Conservation (phyloP, 1,140 invertebrate genomes). For the Gryon sp. region DNA sequence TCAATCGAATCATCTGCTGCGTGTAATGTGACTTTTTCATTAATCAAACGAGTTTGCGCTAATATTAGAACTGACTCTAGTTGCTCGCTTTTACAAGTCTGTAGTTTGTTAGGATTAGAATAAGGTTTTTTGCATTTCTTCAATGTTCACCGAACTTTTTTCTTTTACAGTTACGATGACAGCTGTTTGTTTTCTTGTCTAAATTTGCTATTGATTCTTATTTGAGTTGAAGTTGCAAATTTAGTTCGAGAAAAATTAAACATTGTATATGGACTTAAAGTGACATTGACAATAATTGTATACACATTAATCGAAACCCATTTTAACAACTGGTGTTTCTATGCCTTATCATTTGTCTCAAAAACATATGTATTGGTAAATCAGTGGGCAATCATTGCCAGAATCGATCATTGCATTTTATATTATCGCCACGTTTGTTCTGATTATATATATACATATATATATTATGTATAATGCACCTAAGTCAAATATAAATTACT, state of each 20-base stretch:
- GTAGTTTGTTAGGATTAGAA: slow-evolving; percentile 74
- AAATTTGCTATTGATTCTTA: slow-evolving; percentile 10
- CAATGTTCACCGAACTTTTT: slow-evolving; percentile 47
- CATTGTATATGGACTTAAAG: not conserved
- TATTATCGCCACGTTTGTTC: slow-evolving; percentile 38
- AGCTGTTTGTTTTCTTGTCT: not conserved
- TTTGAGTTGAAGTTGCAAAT: not conserved
- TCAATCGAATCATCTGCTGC: slow-evolving; percentile 66
- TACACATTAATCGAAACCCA: slow-evolving; percentile 18
- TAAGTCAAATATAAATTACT: slow-evolving; percentile 27
- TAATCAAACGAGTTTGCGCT: slow-evolving; percentile 75
- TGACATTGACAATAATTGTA: slow-evolving; percentile 1
- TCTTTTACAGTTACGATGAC: slow-evolving; percentile 21
- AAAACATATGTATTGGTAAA: slow-evolving; percentile 21
- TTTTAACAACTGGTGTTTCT: slow-evolving; percentile 11
- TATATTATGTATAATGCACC: slow-evolving; percentile 20
- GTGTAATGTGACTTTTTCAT: slow-evolving; percentile 72
- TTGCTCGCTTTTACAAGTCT: slow-evolving; percentile 75
- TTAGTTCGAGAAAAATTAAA: not conserved
- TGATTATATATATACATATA: slow-evolving; percentile 2
- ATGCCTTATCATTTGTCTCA: slow-evolving; percentile 22
- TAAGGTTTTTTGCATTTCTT: slow-evolving; percentile 65
- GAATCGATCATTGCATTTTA: slow-evolving; percentile 32
- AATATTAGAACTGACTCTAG: slow-evolving; percentile 73
- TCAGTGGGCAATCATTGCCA: slow-evolving; percentile 3